These are phyloP conservation scores for Amphibalanus amphitrite DNA, from an alignment of 1,140 invertebrate species.

Conservation along the genomic window DNA sequence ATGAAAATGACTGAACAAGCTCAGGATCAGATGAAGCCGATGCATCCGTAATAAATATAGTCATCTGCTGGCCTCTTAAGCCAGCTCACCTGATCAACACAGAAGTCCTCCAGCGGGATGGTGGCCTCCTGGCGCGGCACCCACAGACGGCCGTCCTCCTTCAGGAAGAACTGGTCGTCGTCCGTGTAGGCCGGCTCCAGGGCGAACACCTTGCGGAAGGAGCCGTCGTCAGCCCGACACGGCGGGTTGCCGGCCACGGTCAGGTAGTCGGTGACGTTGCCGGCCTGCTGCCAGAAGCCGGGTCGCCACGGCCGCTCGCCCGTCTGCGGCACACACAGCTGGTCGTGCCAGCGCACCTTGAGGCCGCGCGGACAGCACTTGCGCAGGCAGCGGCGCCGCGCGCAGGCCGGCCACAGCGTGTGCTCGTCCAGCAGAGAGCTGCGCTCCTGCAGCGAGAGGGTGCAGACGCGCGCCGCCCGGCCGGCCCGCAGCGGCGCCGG, in stretches of 20 bases:
- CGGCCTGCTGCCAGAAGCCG: not conserved
- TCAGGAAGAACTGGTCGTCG: not conserved
- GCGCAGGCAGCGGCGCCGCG: not conserved
- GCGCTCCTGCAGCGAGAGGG: not conserved
- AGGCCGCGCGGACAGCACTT: not conserved
- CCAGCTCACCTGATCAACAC: not conserved
- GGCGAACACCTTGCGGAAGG: not conserved
- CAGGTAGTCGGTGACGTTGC: not conserved
- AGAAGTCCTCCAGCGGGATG: not conserved
- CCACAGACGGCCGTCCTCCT: not conserved
- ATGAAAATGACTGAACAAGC: too few relatives aligned
- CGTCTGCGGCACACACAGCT: not conserved
- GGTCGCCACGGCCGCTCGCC: not conserved
- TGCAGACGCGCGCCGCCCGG: not conserved
- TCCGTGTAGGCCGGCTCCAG: not conserved
- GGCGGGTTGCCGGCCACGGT: not conserved
- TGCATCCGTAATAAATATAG: too few relatives aligned
- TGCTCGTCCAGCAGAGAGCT: not conserved
- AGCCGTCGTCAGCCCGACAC: not conserved
- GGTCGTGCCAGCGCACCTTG: not conserved
- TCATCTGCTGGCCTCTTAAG: not conserved
- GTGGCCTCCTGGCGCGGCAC: not conserved
- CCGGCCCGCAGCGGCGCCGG: too few relatives aligned
- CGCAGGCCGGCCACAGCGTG: not conserved
- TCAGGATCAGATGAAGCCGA: too few relatives aligned